Evolutionary conservation across 2,797 vertebrate species (phyloP).

Genomic region (Phylloscopus collybita): DNA sequence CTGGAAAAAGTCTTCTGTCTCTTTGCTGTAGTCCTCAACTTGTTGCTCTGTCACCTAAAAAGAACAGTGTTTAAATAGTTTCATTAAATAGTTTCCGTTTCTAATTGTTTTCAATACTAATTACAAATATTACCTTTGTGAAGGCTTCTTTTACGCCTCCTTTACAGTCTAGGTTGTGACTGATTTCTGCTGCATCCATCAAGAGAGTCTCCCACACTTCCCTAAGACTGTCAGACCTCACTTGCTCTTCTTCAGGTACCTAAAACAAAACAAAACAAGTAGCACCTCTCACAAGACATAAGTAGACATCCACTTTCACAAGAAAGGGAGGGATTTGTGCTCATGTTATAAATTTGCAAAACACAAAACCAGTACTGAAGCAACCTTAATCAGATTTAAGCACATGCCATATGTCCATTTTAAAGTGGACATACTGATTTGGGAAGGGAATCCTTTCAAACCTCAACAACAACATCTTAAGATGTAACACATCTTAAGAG

Average conservation of each 20-base stretch:
- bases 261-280: conserved; percentile 41
- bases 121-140: conserved; percentile 78
- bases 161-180: conserved; percentile 74
- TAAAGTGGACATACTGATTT: neutral
- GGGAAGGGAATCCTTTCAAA: neutral
- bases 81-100: neutral
- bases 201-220: conserved; percentile 84
- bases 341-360: neutral
- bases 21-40: conserved; percentile 78
- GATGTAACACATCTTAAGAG: neutral
- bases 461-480: neutral
- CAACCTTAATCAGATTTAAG: neutral
- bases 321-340: neutral
- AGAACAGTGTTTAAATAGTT: neutral
- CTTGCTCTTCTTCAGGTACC: conserved; percentile 83
- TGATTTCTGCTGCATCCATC: conserved; percentile 80
- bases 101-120: neutral
- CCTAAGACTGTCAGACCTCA: conserved; percentile 74
- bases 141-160: conserved; percentile 87
- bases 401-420: neutral
- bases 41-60: conserved; percentile 85
- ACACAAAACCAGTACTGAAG: neutral
- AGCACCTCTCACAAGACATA: neutral
- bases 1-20: conserved; percentile 82
- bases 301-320: neutral